A percentile compares a stretch with the other conserved stretches of the same genome.
These are phyloP conservation scores for Stylophora pistillata DNA, from an alignment of 64 coral and sea anemone genomes.

Conservation along the genomic window DNA sequence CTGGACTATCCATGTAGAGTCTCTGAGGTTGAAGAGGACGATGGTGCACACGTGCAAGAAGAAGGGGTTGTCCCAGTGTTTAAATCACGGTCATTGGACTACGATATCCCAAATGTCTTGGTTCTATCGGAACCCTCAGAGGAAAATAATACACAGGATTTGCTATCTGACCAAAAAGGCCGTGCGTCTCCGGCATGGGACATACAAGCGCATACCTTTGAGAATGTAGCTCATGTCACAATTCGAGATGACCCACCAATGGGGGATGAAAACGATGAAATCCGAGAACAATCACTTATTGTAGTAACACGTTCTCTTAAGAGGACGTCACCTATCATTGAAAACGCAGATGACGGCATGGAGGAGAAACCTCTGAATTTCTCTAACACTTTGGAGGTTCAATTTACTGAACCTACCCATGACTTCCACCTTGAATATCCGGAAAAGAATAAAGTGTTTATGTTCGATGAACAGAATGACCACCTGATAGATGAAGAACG, in stretches of 20 bases:
- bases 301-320: conserved; percentile 4
- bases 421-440: conserved; percentile 26
- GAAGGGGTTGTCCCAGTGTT: conserved; percentile 1
- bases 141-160: not conserved
- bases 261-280: not conserved
- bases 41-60: not conserved
- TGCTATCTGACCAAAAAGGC: not conserved
- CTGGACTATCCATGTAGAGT: conserved; percentile 7
- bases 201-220: conserved; percentile 7
- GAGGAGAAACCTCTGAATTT: not conserved
- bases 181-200: not conserved
- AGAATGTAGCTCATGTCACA: not conserved
- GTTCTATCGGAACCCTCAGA: not conserved
- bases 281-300: not conserved
- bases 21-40: not conserved
- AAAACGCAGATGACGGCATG: not conserved
- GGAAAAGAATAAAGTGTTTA: not conserved
- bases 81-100: not conserved
- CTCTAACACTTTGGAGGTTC: not conserved
- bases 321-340: not conserved
- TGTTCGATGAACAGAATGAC: not conserved
- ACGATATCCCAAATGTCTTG: not conserved
- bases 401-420: not conserved
- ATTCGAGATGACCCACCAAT: not conserved
- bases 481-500: conserved; percentile 3